Conservation (phyloP, 1,140 invertebrate species). For the Trinorchestia longiramus region DNA sequence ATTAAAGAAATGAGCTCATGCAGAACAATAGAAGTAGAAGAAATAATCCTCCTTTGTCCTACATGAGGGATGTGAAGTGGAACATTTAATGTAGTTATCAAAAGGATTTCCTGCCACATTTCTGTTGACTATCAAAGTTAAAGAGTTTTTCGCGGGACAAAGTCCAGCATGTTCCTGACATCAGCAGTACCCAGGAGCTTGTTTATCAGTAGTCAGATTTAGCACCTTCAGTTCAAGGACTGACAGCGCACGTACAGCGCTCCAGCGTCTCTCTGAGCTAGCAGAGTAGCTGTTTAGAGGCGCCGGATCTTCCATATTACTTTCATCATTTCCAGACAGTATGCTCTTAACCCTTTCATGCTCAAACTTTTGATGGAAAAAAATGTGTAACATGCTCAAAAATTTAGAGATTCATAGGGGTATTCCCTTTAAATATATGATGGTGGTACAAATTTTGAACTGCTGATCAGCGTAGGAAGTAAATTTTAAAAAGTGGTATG, state of each 20-base stretch:
- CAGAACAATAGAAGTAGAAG: too few species aligned
- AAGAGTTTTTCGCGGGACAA: background rate
- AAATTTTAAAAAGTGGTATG: too few species aligned
- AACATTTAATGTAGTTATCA: background rate
- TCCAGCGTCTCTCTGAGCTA: background rate
- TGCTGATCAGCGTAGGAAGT: too few species aligned
- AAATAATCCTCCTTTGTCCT: too few species aligned
- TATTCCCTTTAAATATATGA: too few species aligned
- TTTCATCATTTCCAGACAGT: background rate
- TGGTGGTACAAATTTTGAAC: too few species aligned
- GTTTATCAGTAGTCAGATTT: background rate
- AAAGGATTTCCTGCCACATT: background rate
- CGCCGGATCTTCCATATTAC: background rate
- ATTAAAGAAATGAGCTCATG: too few species aligned
- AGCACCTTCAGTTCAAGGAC: background rate
- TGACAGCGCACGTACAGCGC: background rate
- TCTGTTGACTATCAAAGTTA: background rate
- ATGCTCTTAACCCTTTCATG: too few species aligned
- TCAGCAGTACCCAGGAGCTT: background rate
- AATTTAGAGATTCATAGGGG: too few species aligned
- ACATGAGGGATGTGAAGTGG: too few species aligned
- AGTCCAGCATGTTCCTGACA: background rate
- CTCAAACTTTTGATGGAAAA: too few species aligned
- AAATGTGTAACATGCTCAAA: too few species aligned
- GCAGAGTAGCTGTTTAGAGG: background rate